Percentiles rank a stretch among this genome's conserved stretches.
Conservation (phyloP, 2,113 vertebrate species). For the Halichoerus grypus region DNA sequence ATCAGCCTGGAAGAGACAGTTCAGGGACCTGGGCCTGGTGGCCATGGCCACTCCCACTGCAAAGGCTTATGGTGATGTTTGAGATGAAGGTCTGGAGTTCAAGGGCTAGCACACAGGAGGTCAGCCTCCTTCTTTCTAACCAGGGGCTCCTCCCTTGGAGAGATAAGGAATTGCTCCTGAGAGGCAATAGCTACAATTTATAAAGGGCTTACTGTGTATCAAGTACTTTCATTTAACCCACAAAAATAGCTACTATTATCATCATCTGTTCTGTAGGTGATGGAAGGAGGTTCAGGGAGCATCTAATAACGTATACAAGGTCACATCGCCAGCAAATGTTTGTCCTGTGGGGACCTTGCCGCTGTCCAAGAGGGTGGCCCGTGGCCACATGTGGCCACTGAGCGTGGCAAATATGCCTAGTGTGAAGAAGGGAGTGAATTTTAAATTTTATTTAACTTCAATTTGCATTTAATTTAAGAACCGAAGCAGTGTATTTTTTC, state of each 20-base stretch:
- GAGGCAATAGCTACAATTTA: not conserved
- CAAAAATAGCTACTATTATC: not conserved
- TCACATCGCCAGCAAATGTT: rapidly evolving
- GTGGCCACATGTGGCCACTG: not conserved
- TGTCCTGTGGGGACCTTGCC: rapidly evolving
- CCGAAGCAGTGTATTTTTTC: not conserved
- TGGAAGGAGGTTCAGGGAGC: not conserved
- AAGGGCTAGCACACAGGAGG: not conserved
- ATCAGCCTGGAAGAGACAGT: not conserved
- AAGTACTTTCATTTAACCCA: not conserved
- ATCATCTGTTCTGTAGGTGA: not conserved
- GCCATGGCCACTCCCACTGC: not conserved
- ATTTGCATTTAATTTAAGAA: conserved; percentile 19
- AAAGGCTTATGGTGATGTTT: not conserved
- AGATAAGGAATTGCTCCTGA: not conserved
- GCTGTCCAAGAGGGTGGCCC: rapidly evolving
- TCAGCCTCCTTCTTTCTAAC: not conserved
- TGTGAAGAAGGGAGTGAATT: not conserved
- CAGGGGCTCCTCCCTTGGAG: not conserved
- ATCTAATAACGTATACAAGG: rapidly evolving
- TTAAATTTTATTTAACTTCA: not conserved
- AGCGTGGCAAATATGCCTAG: rapidly evolving
- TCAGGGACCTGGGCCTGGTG: no score
- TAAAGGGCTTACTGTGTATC: not conserved
- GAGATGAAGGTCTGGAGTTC: not conserved